These are phyloP conservation scores for Sarcophaga caerulescens DNA, from an alignment of 2,888 invertebrate genomes.

Conservation along the genomic window DNA sequence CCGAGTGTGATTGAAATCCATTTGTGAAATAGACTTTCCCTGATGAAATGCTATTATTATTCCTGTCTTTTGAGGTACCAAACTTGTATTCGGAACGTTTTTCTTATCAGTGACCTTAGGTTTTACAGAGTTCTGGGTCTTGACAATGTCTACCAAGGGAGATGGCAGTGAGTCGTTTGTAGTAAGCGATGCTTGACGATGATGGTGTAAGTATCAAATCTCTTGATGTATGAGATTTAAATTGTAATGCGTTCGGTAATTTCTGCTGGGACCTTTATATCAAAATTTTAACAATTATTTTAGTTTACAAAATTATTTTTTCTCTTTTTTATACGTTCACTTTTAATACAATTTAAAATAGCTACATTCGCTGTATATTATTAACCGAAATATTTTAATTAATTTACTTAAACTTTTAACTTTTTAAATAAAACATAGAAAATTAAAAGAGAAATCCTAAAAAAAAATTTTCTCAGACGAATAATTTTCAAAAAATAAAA, in stretches of 20 bases:
- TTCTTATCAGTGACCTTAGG: no score
- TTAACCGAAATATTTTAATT: conserved; percentile 7
- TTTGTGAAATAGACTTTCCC: conserved; percentile 77
- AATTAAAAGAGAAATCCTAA: conserved; percentile 7
- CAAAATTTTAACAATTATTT: conserved; percentile 24
- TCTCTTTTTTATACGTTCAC: conserved; percentile 23
- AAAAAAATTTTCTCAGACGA: conserved; percentile 57
- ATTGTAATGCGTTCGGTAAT: conserved; percentile 22
- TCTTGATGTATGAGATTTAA: conserved; percentile 67
- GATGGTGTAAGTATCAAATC: conserved; percentile 71
- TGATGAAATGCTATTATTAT: conserved; percentile 73
- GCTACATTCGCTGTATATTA: conserved; percentile 1
- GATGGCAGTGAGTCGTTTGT: conserved; percentile 60
- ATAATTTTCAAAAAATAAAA: conserved; percentile 58
- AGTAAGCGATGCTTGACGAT: conserved; percentile 72
- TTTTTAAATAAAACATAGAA: neutral
- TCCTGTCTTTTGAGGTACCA: conserved; percentile 72
- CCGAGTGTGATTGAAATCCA: conserved; percentile 76
- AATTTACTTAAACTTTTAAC: conserved; percentile 29
- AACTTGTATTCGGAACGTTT: conserved; percentile 39
- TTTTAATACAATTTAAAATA: neutral
- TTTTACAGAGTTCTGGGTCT: neutral
- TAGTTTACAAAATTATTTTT: conserved; percentile 8
- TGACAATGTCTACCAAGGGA: conserved; percentile 22
- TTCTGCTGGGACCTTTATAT: conserved; percentile 62